Base-by-base conservation (phyloP, 2,888 invertebrate genomes). In the Camponotus fellah region DNA sequence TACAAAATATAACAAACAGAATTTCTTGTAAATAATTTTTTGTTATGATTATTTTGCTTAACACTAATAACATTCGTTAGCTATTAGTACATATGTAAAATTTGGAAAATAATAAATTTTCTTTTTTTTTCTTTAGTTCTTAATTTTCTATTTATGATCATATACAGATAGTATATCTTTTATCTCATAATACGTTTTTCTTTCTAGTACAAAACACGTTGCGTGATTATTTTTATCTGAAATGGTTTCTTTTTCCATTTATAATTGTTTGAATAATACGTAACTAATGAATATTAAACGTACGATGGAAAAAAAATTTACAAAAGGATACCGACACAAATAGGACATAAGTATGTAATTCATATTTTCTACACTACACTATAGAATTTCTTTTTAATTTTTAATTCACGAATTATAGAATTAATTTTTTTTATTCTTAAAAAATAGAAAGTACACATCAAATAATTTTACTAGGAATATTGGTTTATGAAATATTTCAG, bases 11-110 rank as follows among this genome's bases (percentile, higher is more conserved):
- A 26, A 53, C 9, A 37, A 58, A 40, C n/a, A 2, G 17, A 75
- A 14, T 14, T 49, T 74, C n/a, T 64, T 10, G 2, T 72, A 26
- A 62, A 62, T 62, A n/a, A 43, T 60, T 26, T 40, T 72, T 69
- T 49, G 14, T 14, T 32, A 34, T 46, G 12, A 34, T n/a, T 62
- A 40, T 74, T n/a, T 0, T 17, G 9, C 34, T 53, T n/a, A 8
- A 53, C n/a, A 26, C 2, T 26, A 26, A 2, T 26, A 26, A 26
- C 26, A 49, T 6, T 49, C 8, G 32, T 49, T 49, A 12, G 32
- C 2, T 32, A 9, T 32, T 32, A 34, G 60, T 14, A 32, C 32
- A 14, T 8, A 17, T 62, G 34, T 62, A 1, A 34, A 62, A 34
- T 62, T 3, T 8, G 8, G 3, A 34, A 17, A 17, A 62, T 34